Evolutionary conservation across 2,888 invertebrate genomes (phyloP), one percentile per base, ranked within the genome.

Genomic region (Diarsia brunnea): DNA sequence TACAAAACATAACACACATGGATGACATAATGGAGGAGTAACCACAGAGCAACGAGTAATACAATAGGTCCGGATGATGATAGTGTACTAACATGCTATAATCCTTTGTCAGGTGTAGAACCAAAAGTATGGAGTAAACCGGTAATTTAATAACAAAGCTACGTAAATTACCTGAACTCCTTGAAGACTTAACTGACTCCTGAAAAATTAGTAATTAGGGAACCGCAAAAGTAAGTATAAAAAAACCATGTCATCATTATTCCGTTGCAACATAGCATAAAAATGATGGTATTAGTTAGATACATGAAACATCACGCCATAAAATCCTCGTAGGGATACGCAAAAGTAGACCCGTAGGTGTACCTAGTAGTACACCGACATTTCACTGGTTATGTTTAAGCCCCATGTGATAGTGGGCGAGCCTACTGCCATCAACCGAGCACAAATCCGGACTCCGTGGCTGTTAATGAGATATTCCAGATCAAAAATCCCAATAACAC

Each of bases 41-140:
- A 72, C 69, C 55, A 31, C 51, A 65, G 27, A 49, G 38, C 53
- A 68, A 66, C 53, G 49, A 38, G 61, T 75, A 79, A 77, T 64
- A 67, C 80, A 65, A 75, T 84, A 69, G 74, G n/a, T 47, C 24
- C 51, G 51, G 51, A 58, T 77, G 78, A 84, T 87, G 65, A 78
- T 61, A 75, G 78, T 61, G 51, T 27, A 69, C 31, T 24, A 43
- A 60, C 45, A 61, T 63, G 38, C 47, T 31, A 58, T 68, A 67
- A 38, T 49, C 60, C 43, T 75, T 79, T 77, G 79, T 69, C 63
- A 66, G 55, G 31, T 27, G 4, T 47, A 74, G 14, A 14, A 75
- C 27, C 27, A 65, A 58, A 63, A 65, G 31, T 45, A 68, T 70
- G 31, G 14, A 60, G 67, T 49, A 65, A 49, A 45, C 27, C 27